Evolutionary conservation across 2,113 vertebrate species (phyloP), one percentile per base, ranked within the genome.

Genomic region (Lophius piscatorius): DNA sequence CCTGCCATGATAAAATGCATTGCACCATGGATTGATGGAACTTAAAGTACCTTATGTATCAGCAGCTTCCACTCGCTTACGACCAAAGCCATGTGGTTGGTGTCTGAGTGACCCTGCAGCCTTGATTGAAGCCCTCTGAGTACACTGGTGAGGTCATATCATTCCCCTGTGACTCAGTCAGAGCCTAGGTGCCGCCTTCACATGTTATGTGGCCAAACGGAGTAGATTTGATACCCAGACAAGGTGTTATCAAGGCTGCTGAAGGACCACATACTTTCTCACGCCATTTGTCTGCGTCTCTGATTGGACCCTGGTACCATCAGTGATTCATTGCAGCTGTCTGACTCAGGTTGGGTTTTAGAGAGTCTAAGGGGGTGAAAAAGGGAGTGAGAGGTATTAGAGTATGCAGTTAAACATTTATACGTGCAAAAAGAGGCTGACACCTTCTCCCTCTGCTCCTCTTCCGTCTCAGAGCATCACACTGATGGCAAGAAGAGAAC

Each of bases 321-420:
- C 47, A 0, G 60, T 85, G 83, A 90, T 90, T 90, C 83, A 88
- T 87, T 57, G 60, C 50, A 12, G 46, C 62, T 67, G 57, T 68
- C 68, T 35, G 51, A 70, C 41, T 57, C 59, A 22, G 67, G 69
- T 72, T 62, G 20, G 23, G 52, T 57, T 82, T 73, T 51, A 64
- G 66, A 63, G 33, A 40, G n/a, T 6, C 23, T 6, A 36, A 31
- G 46, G 13, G 26, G 45, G 38, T 33, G 46, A 39, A 33, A 55
- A 52, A 49, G 21, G n/a, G 41, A 44, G 46, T 47, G 63, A 52
- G 69, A 63, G 64, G 66, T 40, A 36, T 16, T 4, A 58, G 60
- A 66, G 76, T 76, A 66, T 49, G 52, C 59, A 71, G 88, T 88
- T 85, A 88, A 85, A 86, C 80, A 83, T 84, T 84, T 87, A 83